These are phyloP conservation scores for Noctua comes DNA, from an alignment of 2,888 invertebrate species.

Conservation along the genomic window DNA sequence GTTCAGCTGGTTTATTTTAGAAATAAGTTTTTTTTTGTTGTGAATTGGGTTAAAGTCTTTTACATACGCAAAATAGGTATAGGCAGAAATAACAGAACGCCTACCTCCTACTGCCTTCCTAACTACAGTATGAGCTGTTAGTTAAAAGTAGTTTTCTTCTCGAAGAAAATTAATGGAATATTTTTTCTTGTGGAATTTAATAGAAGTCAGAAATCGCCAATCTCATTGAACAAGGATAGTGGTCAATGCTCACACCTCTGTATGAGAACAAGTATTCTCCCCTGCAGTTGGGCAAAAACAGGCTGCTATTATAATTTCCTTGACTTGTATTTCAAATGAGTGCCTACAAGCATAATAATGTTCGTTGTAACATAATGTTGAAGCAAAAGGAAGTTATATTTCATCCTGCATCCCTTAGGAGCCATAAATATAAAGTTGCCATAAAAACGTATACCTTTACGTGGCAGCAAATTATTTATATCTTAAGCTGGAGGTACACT, in stretches of 20 bases:
- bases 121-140: background rate
- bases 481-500: constrained; percentile 8
- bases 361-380: constrained; percentile 36
- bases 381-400: constrained; percentile 45
- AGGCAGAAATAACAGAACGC: background rate
- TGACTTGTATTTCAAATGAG: constrained; percentile 10
- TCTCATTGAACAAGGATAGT: background rate
- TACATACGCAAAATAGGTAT: background rate
- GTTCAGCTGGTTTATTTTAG: background rate
- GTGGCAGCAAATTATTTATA: constrained; percentile 30
- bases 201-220: background rate
- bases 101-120: too few relatives aligned
- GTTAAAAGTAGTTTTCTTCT: background rate
- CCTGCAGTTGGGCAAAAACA: too few relatives aligned
- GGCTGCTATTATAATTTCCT: background rate
- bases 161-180: background rate
- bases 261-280: background rate
- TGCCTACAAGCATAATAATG: constrained; percentile 20
- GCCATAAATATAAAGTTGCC: constrained; percentile 44
- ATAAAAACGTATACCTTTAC: constrained; percentile 51
- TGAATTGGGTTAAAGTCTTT: background rate
- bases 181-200: background rate
- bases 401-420: constrained; percentile 43
- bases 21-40: background rate
- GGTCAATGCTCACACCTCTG: background rate